Percentiles rank a stretch among this genome's conserved stretches.
Conservation (phyloP, 30 jellyfish, hydroid and myxozoan genomes). For the Clytia hemisphaerica region DNA sequence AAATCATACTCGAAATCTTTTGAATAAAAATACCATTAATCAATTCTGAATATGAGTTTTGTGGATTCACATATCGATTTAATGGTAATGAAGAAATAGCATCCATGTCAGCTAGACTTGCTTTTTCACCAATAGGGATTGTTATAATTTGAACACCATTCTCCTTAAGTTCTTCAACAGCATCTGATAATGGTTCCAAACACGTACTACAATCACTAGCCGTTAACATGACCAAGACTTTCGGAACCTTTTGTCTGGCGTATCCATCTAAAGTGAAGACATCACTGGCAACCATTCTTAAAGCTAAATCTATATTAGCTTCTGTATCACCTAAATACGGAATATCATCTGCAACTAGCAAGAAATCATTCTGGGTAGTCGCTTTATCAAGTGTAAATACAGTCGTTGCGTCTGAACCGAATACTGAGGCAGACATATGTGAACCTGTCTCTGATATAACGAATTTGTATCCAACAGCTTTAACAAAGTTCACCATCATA, state of each 20-base stretch:
- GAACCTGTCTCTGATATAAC: constrained; percentile 77
- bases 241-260: constrained; percentile 82
- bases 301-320: constrained; percentile 65
- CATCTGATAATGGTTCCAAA: constrained; percentile 58
- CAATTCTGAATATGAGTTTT: constrained; percentile 22
- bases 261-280: constrained; percentile 84
- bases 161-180: constrained; percentile 66
- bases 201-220: constrained; percentile 80
- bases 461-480: constrained; percentile 66
- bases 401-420: constrained; percentile 58
- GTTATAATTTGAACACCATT: constrained; percentile 82
- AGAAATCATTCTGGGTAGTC: constrained; percentile 46
- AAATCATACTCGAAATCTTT: constrained; percentile 54
- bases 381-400: constrained; percentile 67
- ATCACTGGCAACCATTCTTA: constrained; percentile 41
- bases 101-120: constrained; percentile 37
- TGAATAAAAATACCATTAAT: constrained; percentile 58
- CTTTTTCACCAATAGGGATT: constrained; percentile 58
- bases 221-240: constrained; percentile 66
- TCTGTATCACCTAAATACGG: constrained; percentile 50
- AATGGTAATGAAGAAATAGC: constrained; percentile 65
- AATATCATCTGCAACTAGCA: constrained; percentile 33
- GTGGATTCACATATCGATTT: constrained; percentile 23
- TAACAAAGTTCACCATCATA: constrained; percentile 48
- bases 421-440: constrained; percentile 86